A percentile compares a stretch with the other conserved stretches of the same genome.
Evolutionary conservation across 2,888 invertebrate genomes (phyloP).

Genomic region (Mesorhabditis belari): DNA sequence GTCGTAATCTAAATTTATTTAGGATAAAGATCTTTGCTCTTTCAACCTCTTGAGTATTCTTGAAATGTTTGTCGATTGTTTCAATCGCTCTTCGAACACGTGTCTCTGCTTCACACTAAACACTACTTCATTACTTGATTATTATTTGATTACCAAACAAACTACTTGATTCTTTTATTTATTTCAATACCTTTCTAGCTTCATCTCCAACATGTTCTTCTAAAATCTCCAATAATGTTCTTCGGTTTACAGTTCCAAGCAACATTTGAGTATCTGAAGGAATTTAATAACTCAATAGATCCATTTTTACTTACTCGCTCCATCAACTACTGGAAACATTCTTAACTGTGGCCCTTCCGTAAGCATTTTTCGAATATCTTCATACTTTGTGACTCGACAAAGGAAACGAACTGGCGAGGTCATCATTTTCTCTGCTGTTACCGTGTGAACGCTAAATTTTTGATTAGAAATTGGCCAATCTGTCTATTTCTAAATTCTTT

Average conservation of each 20-base stretch:
- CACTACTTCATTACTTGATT: background rate
- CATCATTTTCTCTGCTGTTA: slow-evolving; percentile 88
- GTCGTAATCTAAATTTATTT: background rate
- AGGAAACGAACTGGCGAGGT: slow-evolving; percentile 59
- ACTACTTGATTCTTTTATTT: too few relatives aligned
- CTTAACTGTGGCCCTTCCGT: slow-evolving; percentile 70
- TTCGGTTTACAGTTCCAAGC: slow-evolving; percentile 46
- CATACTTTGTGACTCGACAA: slow-evolving; percentile 74
- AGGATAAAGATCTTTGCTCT: background rate
- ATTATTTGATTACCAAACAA: too few relatives aligned
- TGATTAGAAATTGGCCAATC: background rate
- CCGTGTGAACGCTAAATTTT: slow-evolving; percentile 41
- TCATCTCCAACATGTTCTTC: slow-evolving; percentile 41
- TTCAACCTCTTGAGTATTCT: slow-evolving; percentile 27
- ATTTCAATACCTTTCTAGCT: slow-evolving; percentile 29
- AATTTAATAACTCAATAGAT: background rate
- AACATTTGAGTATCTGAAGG: slow-evolving; percentile 42
- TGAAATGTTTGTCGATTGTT: slow-evolving; percentile 49
- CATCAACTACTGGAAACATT: slow-evolving; percentile 86
- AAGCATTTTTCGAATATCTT: slow-evolving; percentile 71
- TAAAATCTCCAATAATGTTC: slow-evolving; percentile 35
- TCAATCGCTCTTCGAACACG: slow-evolving; percentile 45
- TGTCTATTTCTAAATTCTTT: background rate
- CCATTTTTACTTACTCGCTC: slow-evolving; percentile 6
- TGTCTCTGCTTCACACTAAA: slow-evolving; percentile 34